These are phyloP conservation scores for Porites divaricata DNA, from an alignment of 92 coral and sea anemone species.

Conservation along the genomic window DNA sequence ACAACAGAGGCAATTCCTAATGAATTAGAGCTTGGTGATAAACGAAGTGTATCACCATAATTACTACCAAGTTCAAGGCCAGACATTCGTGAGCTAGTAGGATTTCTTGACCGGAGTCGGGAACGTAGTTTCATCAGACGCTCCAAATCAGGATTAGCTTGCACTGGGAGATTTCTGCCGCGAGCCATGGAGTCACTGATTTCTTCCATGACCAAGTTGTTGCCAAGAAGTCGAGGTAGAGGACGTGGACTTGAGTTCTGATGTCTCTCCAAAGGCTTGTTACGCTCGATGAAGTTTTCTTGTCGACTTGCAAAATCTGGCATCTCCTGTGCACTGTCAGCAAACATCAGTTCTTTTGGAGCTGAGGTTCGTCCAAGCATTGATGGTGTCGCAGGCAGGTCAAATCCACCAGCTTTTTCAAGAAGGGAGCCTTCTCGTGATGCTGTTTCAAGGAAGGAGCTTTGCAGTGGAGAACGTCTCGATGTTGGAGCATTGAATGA, in stretches of 20 bases:
- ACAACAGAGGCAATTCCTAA: slow-evolving; percentile 37
- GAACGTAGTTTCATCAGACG: slow-evolving; percentile 37
- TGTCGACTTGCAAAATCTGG: slow-evolving; percentile 8
- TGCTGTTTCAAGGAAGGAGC: slow-evolving; percentile 1
- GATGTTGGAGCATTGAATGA: slow-evolving; percentile 13
- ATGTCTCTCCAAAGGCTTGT: slow-evolving; percentile 15
- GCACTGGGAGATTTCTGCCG: slow-evolving; percentile 60
- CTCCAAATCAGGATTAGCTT: slow-evolving; percentile 25
- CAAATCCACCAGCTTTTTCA: slow-evolving; percentile 51
- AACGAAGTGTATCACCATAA: slow-evolving; percentile 6
- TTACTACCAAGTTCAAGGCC: slow-evolving; percentile 6
- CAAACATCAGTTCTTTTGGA: slow-evolving; percentile 36
- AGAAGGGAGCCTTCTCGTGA: slow-evolving; percentile 30
- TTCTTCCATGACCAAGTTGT: slow-evolving; percentile 66
- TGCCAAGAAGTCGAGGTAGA: slow-evolving; percentile 2
- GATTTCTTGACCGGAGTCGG: neutral
- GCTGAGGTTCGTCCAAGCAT: slow-evolving; percentile 12
- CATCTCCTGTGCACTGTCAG: slow-evolving; percentile 19
- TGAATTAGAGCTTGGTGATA: slow-evolving; percentile 26
- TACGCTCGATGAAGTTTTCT: slow-evolving; percentile 5
- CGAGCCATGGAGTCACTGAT: slow-evolving; percentile 68
- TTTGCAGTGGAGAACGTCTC: slow-evolving; percentile 13
- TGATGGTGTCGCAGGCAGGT: slow-evolving; percentile 11
- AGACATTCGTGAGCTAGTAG: slow-evolving; percentile 1
- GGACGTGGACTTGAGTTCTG: neutral